Base-by-base conservation (phyloP, 2,888 invertebrate genomes). In the Ypsolopha scabrella region DNA sequence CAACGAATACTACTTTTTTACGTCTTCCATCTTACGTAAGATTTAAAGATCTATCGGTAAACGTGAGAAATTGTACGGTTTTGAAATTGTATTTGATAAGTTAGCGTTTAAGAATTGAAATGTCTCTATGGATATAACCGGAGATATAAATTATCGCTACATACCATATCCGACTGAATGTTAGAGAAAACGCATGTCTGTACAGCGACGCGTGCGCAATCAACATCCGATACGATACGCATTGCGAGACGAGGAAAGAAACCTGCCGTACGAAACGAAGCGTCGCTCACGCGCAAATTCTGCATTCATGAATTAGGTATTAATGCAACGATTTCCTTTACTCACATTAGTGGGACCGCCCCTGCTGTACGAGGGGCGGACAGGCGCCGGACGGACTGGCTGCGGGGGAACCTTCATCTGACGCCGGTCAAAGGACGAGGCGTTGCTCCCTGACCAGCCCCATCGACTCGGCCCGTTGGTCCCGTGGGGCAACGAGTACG, bases 381-480 rank as follows among this genome's bases (percentile, higher is more conserved):
- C 68, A 1, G 86, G 86, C 45, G 83, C 80, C 41, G 82, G 81
- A 35, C 81, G 70, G 36, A 68, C 79, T 1, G 83, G 85, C 57
- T 85, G 85, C 8, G 86, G 86, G 7, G 85, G 85, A 53, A 85
- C 80, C 60, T 86, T 86, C 54, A 75, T 51, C 61, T 86, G 83
- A 55, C 87, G 75, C 53, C 87, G 70, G 59, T 87, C 87, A 63
- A 87, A 80, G 55, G 88, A 80, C 54, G 88, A 81, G 55, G 87
- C 77, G 67, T 89, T 73, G 64, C 63, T 88, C 60, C 88, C 88
- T 33, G 83, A 72, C 80, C 87, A 86, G 60, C 88, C 85, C 89
- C 89, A 77, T 56, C 88, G 75, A 63, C 87, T 78, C 58, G 88
- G 80, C 60, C 88, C 79, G 70, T 88, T 85, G 71, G 86, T 79